Percentiles rank a stretch among this genome's conserved stretches.
Conservation (phyloP, 2,888 invertebrate species). For the Quadriops clusia region DNA sequence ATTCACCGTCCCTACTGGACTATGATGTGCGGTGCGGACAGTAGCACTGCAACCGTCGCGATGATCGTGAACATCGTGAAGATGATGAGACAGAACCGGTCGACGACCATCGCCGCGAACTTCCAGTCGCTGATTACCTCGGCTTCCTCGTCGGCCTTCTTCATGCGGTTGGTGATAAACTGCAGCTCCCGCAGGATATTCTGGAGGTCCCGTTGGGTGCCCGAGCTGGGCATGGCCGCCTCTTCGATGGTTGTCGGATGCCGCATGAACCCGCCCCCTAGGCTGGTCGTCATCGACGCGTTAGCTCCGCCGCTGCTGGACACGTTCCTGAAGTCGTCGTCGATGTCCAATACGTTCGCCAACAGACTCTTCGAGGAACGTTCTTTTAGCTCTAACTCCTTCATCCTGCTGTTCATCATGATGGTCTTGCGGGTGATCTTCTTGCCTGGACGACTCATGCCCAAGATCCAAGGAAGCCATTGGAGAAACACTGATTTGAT, state of each 20-base stretch:
- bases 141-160: constrained; percentile 86
- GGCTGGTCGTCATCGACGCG: constrained; percentile 31
- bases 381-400: constrained; percentile 86
- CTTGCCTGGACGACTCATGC: constrained; percentile 93
- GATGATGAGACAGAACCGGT: constrained; percentile 90
- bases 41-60: constrained; percentile 82
- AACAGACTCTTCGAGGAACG: constrained; percentile 86
- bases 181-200: constrained; percentile 86
- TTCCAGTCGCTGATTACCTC: constrained; percentile 95
- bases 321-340: constrained; percentile 81
- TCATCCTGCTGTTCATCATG: constrained; percentile 81
- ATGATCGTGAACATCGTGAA: constrained; percentile 90
- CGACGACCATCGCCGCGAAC: constrained; percentile 97
- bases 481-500: constrained; percentile 89
- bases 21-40: constrained; percentile 89
- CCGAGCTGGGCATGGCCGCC: constrained; percentile 34
- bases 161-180: constrained; percentile 89
- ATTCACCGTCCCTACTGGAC: constrained; percentile 67
- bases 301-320: constrained; percentile 47
- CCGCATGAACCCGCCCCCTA: constrained; percentile 47
- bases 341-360: constrained; percentile 91
- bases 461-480: constrained; percentile 93
- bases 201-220: constrained; percentile 76
- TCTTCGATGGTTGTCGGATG: constrained; percentile 68
- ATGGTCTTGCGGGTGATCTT: constrained; percentile 86